Evolutionary conservation across 1,140 invertebrate genomes (phyloP), one percentile per base, ranked within the genome.

Genomic region (Solenopsis fugax): DNA sequence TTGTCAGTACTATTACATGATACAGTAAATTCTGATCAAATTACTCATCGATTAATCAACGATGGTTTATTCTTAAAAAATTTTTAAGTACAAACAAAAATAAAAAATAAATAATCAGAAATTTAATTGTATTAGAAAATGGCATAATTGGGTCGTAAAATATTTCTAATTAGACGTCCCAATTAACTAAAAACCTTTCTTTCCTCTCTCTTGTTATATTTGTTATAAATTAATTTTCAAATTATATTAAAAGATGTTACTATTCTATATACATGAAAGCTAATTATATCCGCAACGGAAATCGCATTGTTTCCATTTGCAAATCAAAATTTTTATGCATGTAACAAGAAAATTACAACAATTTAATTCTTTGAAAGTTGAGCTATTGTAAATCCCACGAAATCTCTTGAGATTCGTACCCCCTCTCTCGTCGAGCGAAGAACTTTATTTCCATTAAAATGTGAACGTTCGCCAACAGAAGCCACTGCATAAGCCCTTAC

Each of bases 401-500:
- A 48, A 81, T 71, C 50, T 29, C 65, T 13, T 21, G 48, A 71
- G 65, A 71, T 81, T 56, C 41, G 34, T 24, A 52, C 1, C 13
- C 13, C 69, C 7, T 5, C 50, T 24, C 4, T 9, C 34, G n/a
- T 21, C n/a, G n/a, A 41, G n/a, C 16, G 9, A 60, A 65, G 78
- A 37, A 64, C 10, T 81, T 56, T 58, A 58, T 81, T 72, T 67
- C 34, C n/a, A 56, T 54, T 10, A 45, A 81, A 81, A 81, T 45
- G 50, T 21, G 64, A 48, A 56, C 18, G 65, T 41, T 48, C 52
- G 16, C 65, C 78, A 54, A 81, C 50, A 71, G 41, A 69, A 81
- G 13, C 48, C 21, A 50, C 34, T 81, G 77, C 77, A 81, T 56
- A 10, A 81, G 18, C 21, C 64, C 18, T 81, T 72, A 56, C 37